A percentile compares a stretch with the other conserved stretches of the same genome.
Evolutionary conservation across 2,888 invertebrate genomes (phyloP).

Genomic region (Acleris literana): DNA sequence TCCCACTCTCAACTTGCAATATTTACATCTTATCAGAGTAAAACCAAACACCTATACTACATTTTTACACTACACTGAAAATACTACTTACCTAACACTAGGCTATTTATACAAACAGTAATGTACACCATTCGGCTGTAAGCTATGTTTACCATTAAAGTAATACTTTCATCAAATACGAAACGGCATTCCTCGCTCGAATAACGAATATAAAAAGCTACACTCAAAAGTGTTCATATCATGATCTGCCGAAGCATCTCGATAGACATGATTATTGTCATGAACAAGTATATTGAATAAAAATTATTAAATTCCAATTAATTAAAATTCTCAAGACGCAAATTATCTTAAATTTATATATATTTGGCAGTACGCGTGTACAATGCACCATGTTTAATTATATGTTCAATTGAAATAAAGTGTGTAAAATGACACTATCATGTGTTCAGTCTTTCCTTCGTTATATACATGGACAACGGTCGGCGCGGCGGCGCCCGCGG

Average conservation of each 20-base stretch:
- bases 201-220: conserved; percentile 39
- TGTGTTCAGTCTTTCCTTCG: conserved; percentile 75
- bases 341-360: conserved; percentile 38
- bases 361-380: conserved; percentile 35
- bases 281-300: conserved; percentile 38
- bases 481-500: conserved; percentile 32
- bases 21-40: conserved; percentile 51
- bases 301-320: conserved; percentile 33
- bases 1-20: conserved; percentile 43
- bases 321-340: conserved; percentile 34
- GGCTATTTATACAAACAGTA: conserved; percentile 55
- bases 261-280: conserved; percentile 42
- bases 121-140: conserved; percentile 53
- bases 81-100: conserved; percentile 39
- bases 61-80: conserved; percentile 44
- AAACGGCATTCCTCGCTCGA: conserved; percentile 44
- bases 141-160: conserved; percentile 50
- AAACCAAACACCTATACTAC: conserved; percentile 39
- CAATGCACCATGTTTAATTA: conserved; percentile 29
- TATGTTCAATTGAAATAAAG: conserved; percentile 33
- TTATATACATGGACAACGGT: conserved; percentile 73
- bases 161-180: conserved; percentile 78
- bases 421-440: conserved; percentile 48
- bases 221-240: conserved; percentile 49
- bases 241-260: conserved; percentile 48